Evolutionary conservation across 2,113 vertebrate genomes (phyloP), one percentile per base, ranked within the genome.

Genomic region (Nannobrachium achirus): DNA sequence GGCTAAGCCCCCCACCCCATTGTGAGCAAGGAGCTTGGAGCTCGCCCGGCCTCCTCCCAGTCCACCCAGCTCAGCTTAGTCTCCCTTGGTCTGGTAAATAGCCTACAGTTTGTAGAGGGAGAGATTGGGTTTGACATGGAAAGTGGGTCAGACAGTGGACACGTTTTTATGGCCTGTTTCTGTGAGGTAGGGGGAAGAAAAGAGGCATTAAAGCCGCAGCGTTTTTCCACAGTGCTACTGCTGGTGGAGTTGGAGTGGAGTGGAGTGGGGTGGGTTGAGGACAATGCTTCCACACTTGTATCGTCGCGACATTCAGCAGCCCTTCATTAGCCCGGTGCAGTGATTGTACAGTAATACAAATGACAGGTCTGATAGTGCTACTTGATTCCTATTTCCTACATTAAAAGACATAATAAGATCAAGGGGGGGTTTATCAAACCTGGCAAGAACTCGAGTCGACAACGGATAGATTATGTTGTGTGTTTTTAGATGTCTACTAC

Each of bases 81-180:
- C 60, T 65, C 40, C 20, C 45, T 71, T 10, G 52, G 55, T 57
- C 79, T 59, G 78, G 66, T 78, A 72, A 87, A 88, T 81, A 74
- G 74, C 76, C 74, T 77, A 62, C 69, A 79, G 76, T 84, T 81
- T 75, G 83, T 66, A 69, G 68, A 58, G 59, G 73, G 55, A 82
- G 44, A 15, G 89, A 90, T 88, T 86, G 85, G 38, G 80, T 86
- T 82, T 86, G 69, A 78, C 51, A 73, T 81, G 81, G 88, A 92
- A 93, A 93, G 84, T 92, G 89, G 90, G 91, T 92, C 91, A 93
- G 88, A 85, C 78, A 77, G 78, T 86, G 84, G 83, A 84, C 82
- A 88, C 57, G 63, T 82, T 86, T 91, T 86, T 82, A 85, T 66
- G 55, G 79, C 73, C 73, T 69, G 79, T 88, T 86, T 85, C 68